phyloP scores from a whole-genome alignment of 1,140 invertebrate species.

The Ceratina japonica region DNA sequence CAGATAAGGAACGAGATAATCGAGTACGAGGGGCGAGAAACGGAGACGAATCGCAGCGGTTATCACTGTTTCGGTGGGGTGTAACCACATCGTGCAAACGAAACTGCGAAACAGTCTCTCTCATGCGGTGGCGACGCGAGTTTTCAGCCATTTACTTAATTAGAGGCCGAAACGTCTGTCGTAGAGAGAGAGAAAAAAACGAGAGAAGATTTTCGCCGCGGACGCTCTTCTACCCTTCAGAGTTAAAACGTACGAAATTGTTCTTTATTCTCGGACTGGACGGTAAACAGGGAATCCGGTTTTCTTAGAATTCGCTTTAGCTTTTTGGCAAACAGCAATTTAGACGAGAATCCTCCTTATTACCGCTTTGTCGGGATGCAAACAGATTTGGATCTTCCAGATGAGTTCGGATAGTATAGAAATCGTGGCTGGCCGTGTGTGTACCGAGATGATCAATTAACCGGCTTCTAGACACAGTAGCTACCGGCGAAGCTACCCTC shows the following conservation, averaged over 20 bases:
- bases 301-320: not conserved
- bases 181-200: slow-evolving; percentile 26
- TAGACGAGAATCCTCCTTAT: not conserved
- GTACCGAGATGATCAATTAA: slow-evolving; percentile 27
- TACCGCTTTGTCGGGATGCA: not conserved
- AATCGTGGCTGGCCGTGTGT: too few species aligned
- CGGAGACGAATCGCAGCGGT: not conserved
- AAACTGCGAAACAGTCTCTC: slow-evolving; percentile 52
- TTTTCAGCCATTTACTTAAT: slow-evolving; percentile 59
- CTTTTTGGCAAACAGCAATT: not conserved
- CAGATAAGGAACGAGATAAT: slow-evolving; percentile 11
- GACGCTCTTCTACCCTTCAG: not conserved
- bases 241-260: too few species aligned
- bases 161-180: slow-evolving; percentile 45
- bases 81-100: not conserved
- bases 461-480: not conserved
- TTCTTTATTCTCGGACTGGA: too few species aligned
- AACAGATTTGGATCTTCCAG: not conserved
- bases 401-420: too few species aligned
- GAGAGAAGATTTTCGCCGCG: slow-evolving; percentile 26
- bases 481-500: not conserved
- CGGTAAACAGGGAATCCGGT: too few species aligned
- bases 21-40: not conserved
- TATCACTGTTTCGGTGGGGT: not conserved
- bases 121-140: slow-evolving; percentile 22